Conservation (phyloP, 1,140 invertebrate species). For the Agrypnia vestita region DNA sequence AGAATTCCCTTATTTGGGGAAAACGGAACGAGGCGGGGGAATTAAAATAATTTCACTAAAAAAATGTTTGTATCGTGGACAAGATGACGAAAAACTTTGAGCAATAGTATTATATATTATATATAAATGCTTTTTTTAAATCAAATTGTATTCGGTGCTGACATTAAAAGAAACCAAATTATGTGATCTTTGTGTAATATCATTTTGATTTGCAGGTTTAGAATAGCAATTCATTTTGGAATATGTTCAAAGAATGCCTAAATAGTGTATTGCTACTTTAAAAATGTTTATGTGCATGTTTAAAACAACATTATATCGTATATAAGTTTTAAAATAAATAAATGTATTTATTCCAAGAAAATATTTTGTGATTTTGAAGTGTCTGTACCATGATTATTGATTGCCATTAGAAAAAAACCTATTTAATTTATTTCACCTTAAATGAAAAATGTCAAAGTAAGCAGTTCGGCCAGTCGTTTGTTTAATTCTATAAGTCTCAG, state of each 20-base stretch:
- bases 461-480: too few relatives aligned
- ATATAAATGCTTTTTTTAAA: background rate
- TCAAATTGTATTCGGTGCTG: background rate
- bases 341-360: conserved; percentile 36
- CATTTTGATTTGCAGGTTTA: conserved; percentile 17
- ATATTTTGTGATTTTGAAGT: conserved; percentile 50
- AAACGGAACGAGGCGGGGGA: background rate
- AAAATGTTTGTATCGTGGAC: background rate
- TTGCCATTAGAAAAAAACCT: conserved; percentile 12
- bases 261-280: conserved; percentile 20
- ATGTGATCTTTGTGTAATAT: background rate
- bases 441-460: too few relatives aligned
- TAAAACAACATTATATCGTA: conserved; percentile 34
- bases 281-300: conserved; percentile 29
- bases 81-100: conserved; percentile 17
- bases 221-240: conserved; percentile 3
- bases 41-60: conserved; percentile 14
- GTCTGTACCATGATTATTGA: conserved; percentile 36
- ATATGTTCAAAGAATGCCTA: conserved; percentile 14
- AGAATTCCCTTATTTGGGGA: conserved; percentile 9
- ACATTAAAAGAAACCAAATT: background rate
- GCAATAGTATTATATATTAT: conserved; percentile 15
- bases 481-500: too few relatives aligned
- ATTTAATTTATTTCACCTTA: background rate
- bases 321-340: conserved; percentile 30